A percentile compares a stretch with the other conserved stretches of the same genome.
phyloP scores from a whole-genome alignment of 2,888 invertebrate genomes.

The Rhodophaea formosa region DNA sequence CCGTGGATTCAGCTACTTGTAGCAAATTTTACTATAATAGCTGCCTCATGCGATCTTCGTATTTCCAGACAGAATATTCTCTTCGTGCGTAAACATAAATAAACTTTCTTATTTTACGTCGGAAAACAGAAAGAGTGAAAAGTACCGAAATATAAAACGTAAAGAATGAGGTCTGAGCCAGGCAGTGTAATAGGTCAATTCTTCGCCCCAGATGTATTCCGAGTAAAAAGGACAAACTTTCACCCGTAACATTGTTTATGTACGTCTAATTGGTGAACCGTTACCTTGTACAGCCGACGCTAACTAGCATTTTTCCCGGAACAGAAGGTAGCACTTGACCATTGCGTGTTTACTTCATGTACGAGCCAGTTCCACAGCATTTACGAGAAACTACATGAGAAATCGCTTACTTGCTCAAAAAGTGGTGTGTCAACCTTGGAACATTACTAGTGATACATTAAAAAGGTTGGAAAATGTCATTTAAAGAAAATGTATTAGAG shows the following conservation, averaged over 20 bases:
- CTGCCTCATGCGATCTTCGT: too few species aligned
- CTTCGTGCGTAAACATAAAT: not conserved
- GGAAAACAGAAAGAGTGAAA: not conserved
- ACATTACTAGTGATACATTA: not conserved
- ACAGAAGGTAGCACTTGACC: conserved; percentile 34
- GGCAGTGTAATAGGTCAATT: not conserved
- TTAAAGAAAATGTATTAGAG: not conserved
- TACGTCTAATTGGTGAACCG: conserved; percentile 19
- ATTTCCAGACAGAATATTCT: too few species aligned
- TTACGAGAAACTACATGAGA: conserved; percentile 45
- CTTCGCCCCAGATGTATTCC: conserved; percentile 3
- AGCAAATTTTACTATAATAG: not conserved
- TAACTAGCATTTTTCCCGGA: conserved; percentile 33
- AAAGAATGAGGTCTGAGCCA: not conserved
- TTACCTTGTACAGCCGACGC: conserved; percentile 21
- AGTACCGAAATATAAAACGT: not conserved
- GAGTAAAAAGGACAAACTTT: conserved; percentile 5
- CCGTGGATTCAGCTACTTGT: not conserved
- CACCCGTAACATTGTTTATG: conserved; percentile 15
- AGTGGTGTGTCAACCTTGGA: conserved; percentile 3
- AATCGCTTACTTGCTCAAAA: conserved; percentile 29
- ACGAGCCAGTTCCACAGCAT: conserved; percentile 37
- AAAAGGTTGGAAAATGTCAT: not conserved
- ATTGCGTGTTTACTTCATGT: conserved; percentile 33
- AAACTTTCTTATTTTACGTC: not conserved